Conservation (phyloP, 2,797 vertebrate species). For the Chloroceryle amazona region DNA sequence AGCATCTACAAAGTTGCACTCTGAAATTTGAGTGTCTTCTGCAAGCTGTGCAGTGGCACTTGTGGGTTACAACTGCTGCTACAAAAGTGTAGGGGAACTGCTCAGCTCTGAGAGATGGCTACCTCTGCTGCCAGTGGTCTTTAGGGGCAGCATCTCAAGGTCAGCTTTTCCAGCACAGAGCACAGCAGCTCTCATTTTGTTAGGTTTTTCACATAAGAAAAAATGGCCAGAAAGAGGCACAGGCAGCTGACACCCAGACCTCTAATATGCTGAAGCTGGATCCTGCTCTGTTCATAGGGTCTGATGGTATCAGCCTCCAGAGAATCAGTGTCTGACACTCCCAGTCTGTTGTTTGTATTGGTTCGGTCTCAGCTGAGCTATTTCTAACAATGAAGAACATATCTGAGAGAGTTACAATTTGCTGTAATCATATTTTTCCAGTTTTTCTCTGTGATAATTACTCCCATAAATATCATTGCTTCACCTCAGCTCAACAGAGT, state of each 20-base stretch:
- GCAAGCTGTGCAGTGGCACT: not conserved
- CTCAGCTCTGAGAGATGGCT: not conserved
- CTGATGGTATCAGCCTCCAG: slow-evolving; percentile 44
- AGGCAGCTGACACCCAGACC: slow-evolving; percentile 18
- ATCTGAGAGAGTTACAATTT: slow-evolving; percentile 58
- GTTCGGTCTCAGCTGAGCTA: slow-evolving; percentile 43
- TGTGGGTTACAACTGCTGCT: not conserved
- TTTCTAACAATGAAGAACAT: slow-evolving; percentile 53
- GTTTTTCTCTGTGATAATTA: slow-evolving; percentile 66
- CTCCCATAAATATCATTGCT: slow-evolving; percentile 66
- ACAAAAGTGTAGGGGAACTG: not conserved
- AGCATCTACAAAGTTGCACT: accelerated
- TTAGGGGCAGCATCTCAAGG: not conserved
- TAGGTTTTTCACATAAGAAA: not conserved
- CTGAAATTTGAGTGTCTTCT: not conserved
- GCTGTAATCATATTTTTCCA: slow-evolving; percentile 62
- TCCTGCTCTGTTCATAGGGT: slow-evolving; percentile 34
- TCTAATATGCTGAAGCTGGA: slow-evolving; percentile 33
- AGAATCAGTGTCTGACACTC: slow-evolving; percentile 27
- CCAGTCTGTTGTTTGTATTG: slow-evolving; percentile 29
- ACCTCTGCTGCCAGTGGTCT: not conserved
- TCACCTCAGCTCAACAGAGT: slow-evolving; percentile 52
- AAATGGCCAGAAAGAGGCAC: not conserved
- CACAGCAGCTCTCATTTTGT: not conserved
- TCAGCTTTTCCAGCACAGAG: not conserved